phyloP scores from a whole-genome alignment of 2,888 invertebrate species.

The Teleiodes luculella region DNA sequence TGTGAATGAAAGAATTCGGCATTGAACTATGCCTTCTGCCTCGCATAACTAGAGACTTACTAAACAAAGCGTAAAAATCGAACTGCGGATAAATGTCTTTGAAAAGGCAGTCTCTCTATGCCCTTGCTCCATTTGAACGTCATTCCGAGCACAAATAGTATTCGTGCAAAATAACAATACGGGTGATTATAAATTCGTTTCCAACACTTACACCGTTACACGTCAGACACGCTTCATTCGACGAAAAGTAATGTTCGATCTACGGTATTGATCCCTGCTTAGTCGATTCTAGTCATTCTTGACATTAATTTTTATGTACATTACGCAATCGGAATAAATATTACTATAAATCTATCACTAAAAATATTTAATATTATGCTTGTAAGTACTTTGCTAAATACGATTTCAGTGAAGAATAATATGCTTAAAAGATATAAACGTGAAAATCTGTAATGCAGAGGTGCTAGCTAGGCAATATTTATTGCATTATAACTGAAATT shows the following conservation, averaged over 20 bases:
- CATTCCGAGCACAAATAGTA: constrained; percentile 35
- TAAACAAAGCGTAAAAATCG: background rate
- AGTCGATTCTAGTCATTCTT: constrained; percentile 11
- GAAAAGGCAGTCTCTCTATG: constrained; percentile 20
- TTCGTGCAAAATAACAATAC: constrained; percentile 40
- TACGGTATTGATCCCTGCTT: constrained; percentile 12
- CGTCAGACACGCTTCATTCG: constrained; percentile 40
- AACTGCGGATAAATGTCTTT: constrained; percentile 8
- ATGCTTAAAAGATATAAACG: background rate
- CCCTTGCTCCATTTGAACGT: constrained; percentile 49
- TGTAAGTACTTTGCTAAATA: no score
- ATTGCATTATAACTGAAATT: constrained; percentile 26
- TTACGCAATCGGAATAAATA: background rate
- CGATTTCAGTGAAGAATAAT: background rate
- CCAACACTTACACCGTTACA: constrained; percentile 44
- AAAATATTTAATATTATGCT: no score
- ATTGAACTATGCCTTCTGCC: no score
- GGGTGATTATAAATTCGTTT: constrained; percentile 47
- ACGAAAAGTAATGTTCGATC: constrained; percentile 21
- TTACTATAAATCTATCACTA: no score
- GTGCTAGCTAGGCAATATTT: constrained; percentile 13
- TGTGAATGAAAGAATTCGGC: no score
- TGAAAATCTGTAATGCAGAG: constrained; percentile 2
- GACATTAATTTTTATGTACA: background rate
- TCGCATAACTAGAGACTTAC: background rate